Evolutionary conservation across 37 sponge, comb jelly and placozoan species (phyloP).

Genomic region (Agelas oroides): DNA sequence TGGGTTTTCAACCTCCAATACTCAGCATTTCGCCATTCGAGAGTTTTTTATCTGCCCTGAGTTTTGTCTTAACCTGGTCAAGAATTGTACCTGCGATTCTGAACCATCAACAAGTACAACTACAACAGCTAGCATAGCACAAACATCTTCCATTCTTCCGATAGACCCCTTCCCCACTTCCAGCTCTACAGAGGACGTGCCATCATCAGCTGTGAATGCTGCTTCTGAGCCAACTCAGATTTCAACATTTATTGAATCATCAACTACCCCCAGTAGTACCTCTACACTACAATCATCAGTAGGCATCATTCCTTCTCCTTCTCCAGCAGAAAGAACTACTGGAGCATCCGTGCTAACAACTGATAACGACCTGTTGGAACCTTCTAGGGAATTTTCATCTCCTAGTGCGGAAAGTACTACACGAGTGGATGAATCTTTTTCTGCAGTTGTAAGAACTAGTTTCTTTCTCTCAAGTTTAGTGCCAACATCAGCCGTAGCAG

Average conservation of each 20-base stretch:
- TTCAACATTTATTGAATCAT: neutral
- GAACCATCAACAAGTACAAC: neutral
- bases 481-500: too few relatives aligned
- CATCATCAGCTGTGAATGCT: neutral
- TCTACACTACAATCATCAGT: neutral
- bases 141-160: too few relatives aligned
- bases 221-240: neutral
- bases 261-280: conserved; percentile 5
- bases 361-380: neutral
- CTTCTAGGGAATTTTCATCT: too few relatives aligned
- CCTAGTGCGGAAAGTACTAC: too few relatives aligned
- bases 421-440: too few relatives aligned
- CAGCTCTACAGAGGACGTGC: too few relatives aligned
- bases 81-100: neutral
- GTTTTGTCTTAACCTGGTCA: conserved; percentile 10
- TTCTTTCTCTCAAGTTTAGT: too few relatives aligned
- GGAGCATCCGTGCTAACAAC: neutral
- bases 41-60: conserved; percentile 34
- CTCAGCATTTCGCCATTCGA: conserved; percentile 18
- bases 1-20: neutral
- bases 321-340: neutral
- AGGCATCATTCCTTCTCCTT: neutral
- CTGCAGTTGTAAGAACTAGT: neutral
- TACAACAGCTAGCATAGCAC: too few relatives aligned
- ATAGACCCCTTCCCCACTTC: too few relatives aligned